These are phyloP conservation scores for Pteropus alecto DNA, from an alignment of 2,113 vertebrate species.

Conservation along the genomic window DNA sequence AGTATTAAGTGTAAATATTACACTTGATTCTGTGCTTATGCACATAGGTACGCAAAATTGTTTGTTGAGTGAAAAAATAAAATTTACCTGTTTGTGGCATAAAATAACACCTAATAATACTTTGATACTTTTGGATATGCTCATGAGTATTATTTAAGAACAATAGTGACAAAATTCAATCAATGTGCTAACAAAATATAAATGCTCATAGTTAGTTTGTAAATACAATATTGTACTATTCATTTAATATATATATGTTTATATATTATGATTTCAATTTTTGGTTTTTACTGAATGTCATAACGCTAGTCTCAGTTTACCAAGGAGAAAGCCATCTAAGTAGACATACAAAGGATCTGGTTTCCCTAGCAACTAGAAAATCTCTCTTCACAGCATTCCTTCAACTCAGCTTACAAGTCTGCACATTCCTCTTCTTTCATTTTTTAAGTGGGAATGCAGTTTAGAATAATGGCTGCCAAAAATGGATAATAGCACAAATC, in stretches of 20 bases:
- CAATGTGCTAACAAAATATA: not conserved
- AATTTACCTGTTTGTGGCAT: not conserved
- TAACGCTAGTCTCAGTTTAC: constrained; percentile 63
- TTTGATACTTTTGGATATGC: not conserved
- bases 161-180: not conserved
- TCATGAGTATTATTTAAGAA: not conserved
- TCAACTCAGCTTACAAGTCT: constrained; percentile 77
- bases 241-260: not conserved
- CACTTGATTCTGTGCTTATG: not conserved
- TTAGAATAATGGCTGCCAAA: constrained; percentile 67
- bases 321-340: constrained; percentile 64
- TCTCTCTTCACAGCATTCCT: constrained; percentile 64
- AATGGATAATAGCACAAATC: constrained; percentile 71
- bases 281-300: constrained; percentile 38
- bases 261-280: not conserved
- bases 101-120: not conserved
- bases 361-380: constrained; percentile 80
- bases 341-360: constrained; percentile 54
- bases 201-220: not conserved
- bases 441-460: constrained; percentile 73
- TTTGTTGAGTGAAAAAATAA: not conserved
- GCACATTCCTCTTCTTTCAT: constrained; percentile 75
- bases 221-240: not conserved
- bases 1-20: not conserved
- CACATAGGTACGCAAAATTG: not conserved